Conservation (phyloP, 92 coral and sea anemone genomes). For the Epizoanthus illoricatus region DNA sequence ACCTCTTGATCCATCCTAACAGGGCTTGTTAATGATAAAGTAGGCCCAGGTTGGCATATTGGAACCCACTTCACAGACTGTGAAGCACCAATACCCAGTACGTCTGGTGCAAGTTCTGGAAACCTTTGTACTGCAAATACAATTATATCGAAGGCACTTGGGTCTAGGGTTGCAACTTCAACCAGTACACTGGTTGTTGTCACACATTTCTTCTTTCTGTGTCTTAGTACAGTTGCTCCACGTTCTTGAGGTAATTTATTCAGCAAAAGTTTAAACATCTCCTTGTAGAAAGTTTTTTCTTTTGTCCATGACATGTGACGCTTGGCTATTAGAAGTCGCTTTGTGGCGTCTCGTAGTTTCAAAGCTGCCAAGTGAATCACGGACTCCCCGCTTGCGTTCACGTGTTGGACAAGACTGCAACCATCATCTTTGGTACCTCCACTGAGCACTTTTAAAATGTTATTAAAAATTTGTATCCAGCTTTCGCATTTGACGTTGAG, state of each 20-base stretch:
- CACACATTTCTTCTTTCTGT: conserved; percentile 9
- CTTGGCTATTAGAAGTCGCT: background rate
- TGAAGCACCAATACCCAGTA: background rate
- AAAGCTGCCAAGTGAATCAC: conserved; percentile 14
- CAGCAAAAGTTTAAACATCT: conserved; percentile 14
- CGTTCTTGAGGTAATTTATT: background rate
- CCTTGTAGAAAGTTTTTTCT: conserved; percentile 24
- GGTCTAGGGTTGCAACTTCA: conserved; percentile 15
- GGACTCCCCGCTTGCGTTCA: background rate
- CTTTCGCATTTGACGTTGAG: conserved; percentile 25
- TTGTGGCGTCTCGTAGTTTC: conserved; percentile 16
- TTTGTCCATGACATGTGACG: background rate
- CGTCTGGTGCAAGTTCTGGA: conserved; percentile 18
- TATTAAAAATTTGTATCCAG: conserved; percentile 30
- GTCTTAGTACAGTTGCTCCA: conserved; percentile 6
- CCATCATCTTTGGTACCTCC: conserved; percentile 22
- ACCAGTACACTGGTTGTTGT: conserved; percentile 15
- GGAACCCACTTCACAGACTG: background rate
- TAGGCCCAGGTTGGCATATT: background rate
- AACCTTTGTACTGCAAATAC: conserved; percentile 6
- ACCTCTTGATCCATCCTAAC: conserved; percentile 8
- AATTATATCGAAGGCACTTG: background rate
- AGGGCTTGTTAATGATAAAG: conserved; percentile 12
- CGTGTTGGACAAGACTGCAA: conserved; percentile 4
- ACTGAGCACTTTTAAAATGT: background rate